These are phyloP conservation scores for Camponotus vicinus DNA, from an alignment of 1,140 invertebrate genomes.

Conservation along the genomic window DNA sequence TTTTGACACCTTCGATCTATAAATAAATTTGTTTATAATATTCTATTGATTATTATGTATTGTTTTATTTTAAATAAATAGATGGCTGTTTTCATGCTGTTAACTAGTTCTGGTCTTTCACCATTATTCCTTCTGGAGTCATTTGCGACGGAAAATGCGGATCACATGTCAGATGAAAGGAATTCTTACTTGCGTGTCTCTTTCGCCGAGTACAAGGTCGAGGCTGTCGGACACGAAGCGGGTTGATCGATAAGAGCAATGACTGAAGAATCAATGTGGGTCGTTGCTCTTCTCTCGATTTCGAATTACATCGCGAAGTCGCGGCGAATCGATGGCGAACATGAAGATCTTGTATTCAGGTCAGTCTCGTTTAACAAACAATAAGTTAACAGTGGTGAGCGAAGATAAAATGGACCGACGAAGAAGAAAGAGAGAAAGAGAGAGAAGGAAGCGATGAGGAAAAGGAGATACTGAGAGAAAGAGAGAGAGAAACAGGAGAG, in stretches of 20 bases:
- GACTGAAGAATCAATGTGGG: slow-evolving; percentile 70
- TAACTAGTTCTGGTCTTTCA: background rate
- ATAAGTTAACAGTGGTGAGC: slow-evolving; percentile 74
- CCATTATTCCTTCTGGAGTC: slow-evolving; percentile 27
- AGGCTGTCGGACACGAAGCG: slow-evolving; percentile 60
- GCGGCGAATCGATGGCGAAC: slow-evolving; percentile 68
- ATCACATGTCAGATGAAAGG: slow-evolving; percentile 55
- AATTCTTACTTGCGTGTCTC: slow-evolving; percentile 22
- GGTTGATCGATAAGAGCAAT: slow-evolving; percentile 74
- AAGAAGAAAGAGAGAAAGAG: background rate
- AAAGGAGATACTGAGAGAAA: background rate
- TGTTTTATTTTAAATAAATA: background rate
- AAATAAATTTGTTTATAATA: background rate
- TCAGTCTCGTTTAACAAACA: slow-evolving; percentile 72
- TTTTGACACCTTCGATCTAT: too few relatives aligned
- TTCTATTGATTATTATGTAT: background rate
- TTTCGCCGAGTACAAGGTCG: slow-evolving; percentile 70
- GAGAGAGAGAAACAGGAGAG: background rate
- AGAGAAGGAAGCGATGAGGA: background rate
- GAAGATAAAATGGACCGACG: slow-evolving; percentile 45
- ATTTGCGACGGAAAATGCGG: slow-evolving; percentile 16
- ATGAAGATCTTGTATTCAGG: slow-evolving; percentile 72
- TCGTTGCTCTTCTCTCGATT: slow-evolving; percentile 69
- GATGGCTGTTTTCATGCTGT: background rate
- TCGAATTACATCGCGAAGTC: slow-evolving; percentile 59